Evolutionary conservation across 2,113 vertebrate species (phyloP), one percentile per base, ranked within the genome.

Genomic region (Engystomops pustulosus): DNA sequence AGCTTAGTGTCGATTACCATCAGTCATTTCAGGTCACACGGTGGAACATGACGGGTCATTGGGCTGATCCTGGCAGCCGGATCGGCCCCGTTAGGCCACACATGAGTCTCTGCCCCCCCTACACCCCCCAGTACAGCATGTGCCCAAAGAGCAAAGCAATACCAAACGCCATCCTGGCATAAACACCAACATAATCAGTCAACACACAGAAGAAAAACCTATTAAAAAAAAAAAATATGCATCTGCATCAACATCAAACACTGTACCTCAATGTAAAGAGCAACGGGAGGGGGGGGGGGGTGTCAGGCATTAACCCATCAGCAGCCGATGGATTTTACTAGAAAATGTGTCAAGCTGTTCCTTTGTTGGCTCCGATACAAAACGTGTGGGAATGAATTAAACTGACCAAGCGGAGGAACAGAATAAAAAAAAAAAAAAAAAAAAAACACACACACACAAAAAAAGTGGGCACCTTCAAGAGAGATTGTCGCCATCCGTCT

Each of bases 391-490:
- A 76, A 53, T 53, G 27, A 76, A 76, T 76, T 76, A 51, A 53
- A 34, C 72, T 76, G 72, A 74, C 71, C 71, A 18, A 72, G 44
- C 70, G n/a, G n/a, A n/a, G n/a, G n/a, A n/a, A n/a, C n/a, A n/a
- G n/a, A 49, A 6, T 0, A 65, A 32, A 32, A 30, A 65, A 72
- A 47, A n/a, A n/a, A n/a, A n/a, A n/a, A n/a, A n/a, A n/a, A n/a
- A n/a, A n/a, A n/a, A n/a, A n/a, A n/a, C n/a, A n/a, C n/a, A n/a
- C n/a, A n/a, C n/a, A n/a, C n/a, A n/a, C n/a, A n/a, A n/a, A 47
- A 72, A 44, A 27, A 17, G 25, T 51, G 45, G 70, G 15, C 25
- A 49, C 51, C 71, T 49, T 51, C 25, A 32, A 14, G 2, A 32
- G 27, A 18, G 14, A 36, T 11, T 3, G 72, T 55, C 36, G 41